Conservation (phyloP, 2,113 vertebrate species). For the Psittacula cyanocephala region DNA sequence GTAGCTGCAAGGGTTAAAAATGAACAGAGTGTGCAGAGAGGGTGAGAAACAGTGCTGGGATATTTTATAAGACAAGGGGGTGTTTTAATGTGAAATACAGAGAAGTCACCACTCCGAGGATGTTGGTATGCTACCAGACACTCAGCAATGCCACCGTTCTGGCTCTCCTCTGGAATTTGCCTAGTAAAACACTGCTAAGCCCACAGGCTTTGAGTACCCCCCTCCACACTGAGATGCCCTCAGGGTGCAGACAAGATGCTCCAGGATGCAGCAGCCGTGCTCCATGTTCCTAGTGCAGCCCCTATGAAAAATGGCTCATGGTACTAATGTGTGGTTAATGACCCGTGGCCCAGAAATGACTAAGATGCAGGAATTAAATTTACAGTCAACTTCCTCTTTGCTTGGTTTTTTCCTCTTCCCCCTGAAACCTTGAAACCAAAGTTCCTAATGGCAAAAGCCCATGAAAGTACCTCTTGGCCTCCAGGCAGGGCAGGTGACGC, state of each 20-base stretch:
- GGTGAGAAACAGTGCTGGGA: neutral
- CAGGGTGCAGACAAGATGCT: neutral
- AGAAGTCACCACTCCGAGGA: neutral
- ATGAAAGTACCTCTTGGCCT: neutral
- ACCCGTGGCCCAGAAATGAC: conserved; percentile 24
- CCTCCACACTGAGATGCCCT: fast-evolving
- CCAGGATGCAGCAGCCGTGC: neutral
- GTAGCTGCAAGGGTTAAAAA: neutral
- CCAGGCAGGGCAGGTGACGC: conserved; percentile 14
- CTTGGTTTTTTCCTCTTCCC: too few relatives aligned
- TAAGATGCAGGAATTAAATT: conserved; percentile 54
- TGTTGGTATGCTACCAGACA: neutral
- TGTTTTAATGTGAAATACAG: neutral
- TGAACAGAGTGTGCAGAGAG: neutral
- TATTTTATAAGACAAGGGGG: neutral
- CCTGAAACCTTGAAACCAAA: conserved; percentile 20
- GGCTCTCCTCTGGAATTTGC: neutral
- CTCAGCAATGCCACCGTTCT: neutral
- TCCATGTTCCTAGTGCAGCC: neutral
- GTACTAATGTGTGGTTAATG: conserved; percentile 47
- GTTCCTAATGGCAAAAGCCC: neutral
- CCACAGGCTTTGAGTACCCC: neutral
- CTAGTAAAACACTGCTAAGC: neutral
- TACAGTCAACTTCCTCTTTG: neutral
- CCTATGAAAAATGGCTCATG: conserved; percentile 13